These are phyloP conservation scores for Serripes groenlandicus DNA, from an alignment of 2,888 invertebrate genomes.

Conservation along the genomic window DNA sequence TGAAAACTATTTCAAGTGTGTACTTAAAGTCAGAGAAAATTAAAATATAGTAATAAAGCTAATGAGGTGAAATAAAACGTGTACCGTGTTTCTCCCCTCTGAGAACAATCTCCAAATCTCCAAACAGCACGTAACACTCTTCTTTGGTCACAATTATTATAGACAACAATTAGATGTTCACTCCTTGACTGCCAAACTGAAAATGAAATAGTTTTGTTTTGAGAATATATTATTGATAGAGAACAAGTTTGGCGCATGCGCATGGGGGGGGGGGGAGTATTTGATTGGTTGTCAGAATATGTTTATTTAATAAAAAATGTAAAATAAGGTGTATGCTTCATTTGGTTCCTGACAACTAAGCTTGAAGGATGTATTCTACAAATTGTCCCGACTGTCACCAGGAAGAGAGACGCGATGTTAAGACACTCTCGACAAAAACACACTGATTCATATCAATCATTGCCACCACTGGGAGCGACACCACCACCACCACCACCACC, in stretches of 20 bases:
- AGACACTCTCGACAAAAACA: conserved; percentile 22
- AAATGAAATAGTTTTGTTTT: not conserved
- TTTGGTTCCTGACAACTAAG: conserved; percentile 18
- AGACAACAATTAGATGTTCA: not conserved
- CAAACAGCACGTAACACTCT: not conserved
- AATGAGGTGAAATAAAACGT: conserved; percentile 1
- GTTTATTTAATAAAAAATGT: not conserved
- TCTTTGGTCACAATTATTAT: not conserved
- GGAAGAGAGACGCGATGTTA: conserved; percentile 28
- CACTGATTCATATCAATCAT: not conserved
- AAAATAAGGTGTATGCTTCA: conserved; percentile 6
- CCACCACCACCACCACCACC: conserved; percentile 30
- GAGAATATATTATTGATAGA: not conserved
- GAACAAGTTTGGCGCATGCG: not conserved
- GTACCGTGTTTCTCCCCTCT: not conserved
- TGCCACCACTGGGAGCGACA: not conserved
- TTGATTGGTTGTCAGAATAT: not conserved
- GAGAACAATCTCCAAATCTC: not conserved
- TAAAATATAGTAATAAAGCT: too few relatives aligned
- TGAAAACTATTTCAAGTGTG: too few relatives aligned
- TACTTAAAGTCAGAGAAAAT: too few relatives aligned
- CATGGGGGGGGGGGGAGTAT: not conserved
- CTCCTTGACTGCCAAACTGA: not conserved
- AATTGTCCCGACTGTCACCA: conserved; percentile 33
- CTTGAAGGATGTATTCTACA: conserved; percentile 26